Conservation (phyloP, 2,888 invertebrate genomes). For the Tachystola acroxantha region DNA sequence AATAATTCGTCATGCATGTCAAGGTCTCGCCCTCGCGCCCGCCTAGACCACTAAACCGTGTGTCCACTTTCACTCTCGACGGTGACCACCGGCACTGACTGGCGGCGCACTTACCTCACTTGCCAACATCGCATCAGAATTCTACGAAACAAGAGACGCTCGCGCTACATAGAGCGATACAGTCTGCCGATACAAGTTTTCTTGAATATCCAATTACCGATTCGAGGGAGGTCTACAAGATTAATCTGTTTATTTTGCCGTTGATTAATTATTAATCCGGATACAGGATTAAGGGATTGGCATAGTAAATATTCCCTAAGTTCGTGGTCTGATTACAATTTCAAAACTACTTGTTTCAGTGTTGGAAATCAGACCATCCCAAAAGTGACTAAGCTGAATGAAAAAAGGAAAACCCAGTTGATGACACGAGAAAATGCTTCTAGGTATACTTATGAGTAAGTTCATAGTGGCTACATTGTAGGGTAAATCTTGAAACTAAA, state of each 20-base stretch:
- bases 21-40: constrained; percentile 18
- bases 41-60: constrained; percentile 38
- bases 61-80: constrained; percentile 63
- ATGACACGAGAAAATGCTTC: neutral
- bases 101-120: neutral
- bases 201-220: constrained; percentile 15
- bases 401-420: neutral
- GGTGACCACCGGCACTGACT: constrained; percentile 29
- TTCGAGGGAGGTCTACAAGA: constrained; percentile 17
- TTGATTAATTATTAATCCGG: too few species aligned
- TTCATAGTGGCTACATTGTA: too few species aligned
- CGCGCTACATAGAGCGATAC: neutral
- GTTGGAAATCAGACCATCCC: too few species aligned
- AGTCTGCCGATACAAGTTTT: too few species aligned
- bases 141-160: neutral
- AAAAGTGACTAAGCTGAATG: too few species aligned
- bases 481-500: too few species aligned
- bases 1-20: constrained; percentile 1
- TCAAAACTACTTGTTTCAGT: too few species aligned
- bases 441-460: constrained; percentile 12
- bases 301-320: too few species aligned
- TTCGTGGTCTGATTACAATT: too few species aligned
- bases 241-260: constrained; percentile 30
- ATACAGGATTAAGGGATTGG: too few species aligned
- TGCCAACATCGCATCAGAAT: neutral